Conservation (phyloP, 30 jellyfish, hydroid and myxozoan species). For the Cassiopea xamachana region DNA sequence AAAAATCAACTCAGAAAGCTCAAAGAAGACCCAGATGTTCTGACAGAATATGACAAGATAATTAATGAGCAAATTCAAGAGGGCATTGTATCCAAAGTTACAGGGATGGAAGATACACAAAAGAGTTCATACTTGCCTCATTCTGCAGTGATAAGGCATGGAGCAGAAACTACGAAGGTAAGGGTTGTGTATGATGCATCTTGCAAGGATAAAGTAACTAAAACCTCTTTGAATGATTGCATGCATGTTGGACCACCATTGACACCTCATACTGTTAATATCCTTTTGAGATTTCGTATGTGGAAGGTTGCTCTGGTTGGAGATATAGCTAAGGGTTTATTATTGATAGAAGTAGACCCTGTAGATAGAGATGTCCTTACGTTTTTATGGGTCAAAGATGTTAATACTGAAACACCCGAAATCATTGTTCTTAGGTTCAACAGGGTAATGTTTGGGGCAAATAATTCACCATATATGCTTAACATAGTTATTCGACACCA, state of each 20-base stretch:
- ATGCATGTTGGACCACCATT: constrained; percentile 67
- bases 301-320: constrained; percentile 21
- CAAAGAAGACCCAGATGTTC: constrained; percentile 5
- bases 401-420: constrained; percentile 26
- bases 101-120: constrained; percentile 25
- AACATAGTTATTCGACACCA: constrained; percentile 54
- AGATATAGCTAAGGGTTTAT: constrained; percentile 19
- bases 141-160: constrained; percentile 52
- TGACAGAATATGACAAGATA: constrained; percentile 1
- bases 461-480: constrained; percentile 46
- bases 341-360: constrained; percentile 31
- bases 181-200: constrained; percentile 66
- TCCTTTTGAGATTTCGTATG: constrained; percentile 33
- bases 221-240: constrained; percentile 50
- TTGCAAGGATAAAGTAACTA: constrained; percentile 19
- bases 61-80: constrained; percentile 46
- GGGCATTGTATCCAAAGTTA: constrained; percentile 48
- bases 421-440: constrained; percentile 20
- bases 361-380: constrained; percentile 63
- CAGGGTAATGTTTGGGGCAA: constrained; percentile 47
- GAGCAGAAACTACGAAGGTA: constrained; percentile 65
- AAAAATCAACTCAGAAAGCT: constrained; percentile 17
- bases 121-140: constrained; percentile 45
- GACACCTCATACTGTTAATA: constrained; percentile 32
- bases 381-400: constrained; percentile 54